A percentile compares a stretch with the other conserved stretches of the same genome.
Conservation (phyloP, 92 coral and sea anemone genomes). For the Zoanthus sociatus region DNA sequence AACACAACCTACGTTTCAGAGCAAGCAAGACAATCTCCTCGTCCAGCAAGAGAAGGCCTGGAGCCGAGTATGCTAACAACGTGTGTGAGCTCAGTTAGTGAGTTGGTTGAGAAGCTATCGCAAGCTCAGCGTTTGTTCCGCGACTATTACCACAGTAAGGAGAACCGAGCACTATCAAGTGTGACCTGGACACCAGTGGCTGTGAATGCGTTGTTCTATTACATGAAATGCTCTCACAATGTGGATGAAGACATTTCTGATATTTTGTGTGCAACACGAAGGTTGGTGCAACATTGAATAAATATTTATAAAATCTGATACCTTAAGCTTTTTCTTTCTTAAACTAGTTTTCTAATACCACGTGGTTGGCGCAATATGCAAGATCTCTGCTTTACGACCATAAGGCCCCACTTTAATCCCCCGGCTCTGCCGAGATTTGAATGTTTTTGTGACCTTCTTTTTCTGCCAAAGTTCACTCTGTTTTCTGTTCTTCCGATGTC, state of each 20-base stretch:
- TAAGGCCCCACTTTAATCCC: too few relatives aligned
- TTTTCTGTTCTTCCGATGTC: too few relatives aligned
- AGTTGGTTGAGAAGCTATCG: constrained; percentile 67
- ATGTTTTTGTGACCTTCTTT: too few relatives aligned
- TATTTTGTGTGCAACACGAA: constrained; percentile 67
- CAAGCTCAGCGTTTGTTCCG: constrained; percentile 77
- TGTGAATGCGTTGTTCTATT: constrained; percentile 66
- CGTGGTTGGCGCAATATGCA: too few relatives aligned
- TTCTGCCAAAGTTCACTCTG: too few relatives aligned
- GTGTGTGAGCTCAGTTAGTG: constrained; percentile 78
- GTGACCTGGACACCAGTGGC: constrained; percentile 80
- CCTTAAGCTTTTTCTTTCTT: too few relatives aligned
- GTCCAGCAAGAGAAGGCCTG: constrained; percentile 30
- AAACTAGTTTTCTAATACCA: too few relatives aligned
- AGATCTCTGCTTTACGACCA: too few relatives aligned
- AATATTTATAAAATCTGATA: too few relatives aligned
- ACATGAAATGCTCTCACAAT: constrained; percentile 80
- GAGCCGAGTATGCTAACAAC: constrained; percentile 79
- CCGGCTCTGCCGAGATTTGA: too few relatives aligned
- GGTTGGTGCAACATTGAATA: constrained; percentile 48
- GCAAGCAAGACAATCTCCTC: constrained; percentile 19
- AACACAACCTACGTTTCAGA: neutral
- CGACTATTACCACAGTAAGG: constrained; percentile 76
- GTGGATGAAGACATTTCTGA: constrained; percentile 69
- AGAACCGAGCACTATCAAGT: constrained; percentile 75